phyloP scores from a whole-genome alignment of 2,888 invertebrate genomes.

The Alloscopus bannaensis region DNA sequence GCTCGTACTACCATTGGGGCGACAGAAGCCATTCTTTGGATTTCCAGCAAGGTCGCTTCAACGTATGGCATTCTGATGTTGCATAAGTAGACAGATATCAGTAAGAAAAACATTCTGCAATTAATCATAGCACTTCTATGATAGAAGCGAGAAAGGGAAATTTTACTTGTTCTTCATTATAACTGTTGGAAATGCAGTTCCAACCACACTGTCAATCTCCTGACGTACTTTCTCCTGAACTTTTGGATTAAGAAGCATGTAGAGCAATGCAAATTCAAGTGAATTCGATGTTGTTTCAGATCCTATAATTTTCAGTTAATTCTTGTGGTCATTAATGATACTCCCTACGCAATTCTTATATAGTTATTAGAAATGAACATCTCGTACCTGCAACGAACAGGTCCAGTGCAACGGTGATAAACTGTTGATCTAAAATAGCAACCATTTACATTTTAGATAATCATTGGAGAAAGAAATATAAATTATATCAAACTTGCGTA shows the following conservation, averaged over 20 bases:
- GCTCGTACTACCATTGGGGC: slow-evolving; percentile 62
- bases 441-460: not conserved
- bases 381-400: slow-evolving; percentile 62
- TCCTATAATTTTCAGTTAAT: too few species aligned
- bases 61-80: slow-evolving; percentile 70
- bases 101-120: too few species aligned
- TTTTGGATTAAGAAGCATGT: slow-evolving; percentile 73
- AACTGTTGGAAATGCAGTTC: slow-evolving; percentile 66
- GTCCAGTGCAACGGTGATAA: slow-evolving; percentile 62
- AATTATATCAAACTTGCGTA: slow-evolving; percentile 12
- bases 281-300: slow-evolving; percentile 72
- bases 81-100: too few species aligned
- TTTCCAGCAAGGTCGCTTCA: slow-evolving; percentile 67
- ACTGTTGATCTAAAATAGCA: slow-evolving; percentile 62
- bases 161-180: slow-evolving; percentile 54
- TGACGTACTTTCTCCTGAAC: slow-evolving; percentile 73
- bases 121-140: too few species aligned
- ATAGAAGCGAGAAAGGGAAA: too few species aligned
- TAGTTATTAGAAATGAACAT: too few species aligned
- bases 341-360: too few species aligned
- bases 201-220: slow-evolving; percentile 74
- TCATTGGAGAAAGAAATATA: slow-evolving; percentile 2
- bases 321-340: too few species aligned
- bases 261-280: slow-evolving; percentile 73
- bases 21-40: slow-evolving; percentile 62